These are phyloP conservation scores for Drosophila robusta DNA, from an alignment of 2,888 invertebrate species.

Conservation along the genomic window DNA sequence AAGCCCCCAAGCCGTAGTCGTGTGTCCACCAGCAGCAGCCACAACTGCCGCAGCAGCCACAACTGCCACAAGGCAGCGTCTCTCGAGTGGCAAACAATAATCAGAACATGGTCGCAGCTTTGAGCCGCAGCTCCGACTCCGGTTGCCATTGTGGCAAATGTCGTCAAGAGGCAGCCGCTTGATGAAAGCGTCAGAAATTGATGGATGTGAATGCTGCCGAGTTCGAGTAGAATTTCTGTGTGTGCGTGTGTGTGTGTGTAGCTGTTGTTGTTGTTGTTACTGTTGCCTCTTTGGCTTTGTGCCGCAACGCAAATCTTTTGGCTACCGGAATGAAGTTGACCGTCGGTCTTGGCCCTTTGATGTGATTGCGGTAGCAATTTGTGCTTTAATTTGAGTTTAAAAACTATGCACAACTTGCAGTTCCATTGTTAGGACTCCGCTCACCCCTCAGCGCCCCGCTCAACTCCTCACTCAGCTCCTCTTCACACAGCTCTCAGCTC, in stretches of 20 bases:
- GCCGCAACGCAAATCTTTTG: constrained; percentile 79
- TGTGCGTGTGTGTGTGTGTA: constrained; percentile 18
- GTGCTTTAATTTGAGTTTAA: constrained; percentile 81
- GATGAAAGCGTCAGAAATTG: constrained; percentile 84
- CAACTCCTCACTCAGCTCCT: neutral
- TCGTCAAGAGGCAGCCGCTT: constrained; percentile 62
- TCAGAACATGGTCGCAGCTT: constrained; percentile 64
- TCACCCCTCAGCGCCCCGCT: neutral
- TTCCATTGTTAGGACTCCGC: constrained; percentile 59
- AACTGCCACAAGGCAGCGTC: constrained; percentile 21
- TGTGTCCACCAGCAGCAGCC: constrained; percentile 15
- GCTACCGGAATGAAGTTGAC: constrained; percentile 60
- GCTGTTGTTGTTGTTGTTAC: constrained; percentile 12
- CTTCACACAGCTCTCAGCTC: constrained; percentile 14
- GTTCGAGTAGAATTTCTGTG: constrained; percentile 20
- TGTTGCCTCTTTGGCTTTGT: constrained; percentile 53
- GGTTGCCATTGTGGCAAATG: constrained; percentile 70
- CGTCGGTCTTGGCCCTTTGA: constrained; percentile 69
- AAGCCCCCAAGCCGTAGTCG: constrained; percentile 22
- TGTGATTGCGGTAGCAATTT: constrained; percentile 78
- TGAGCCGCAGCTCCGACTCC: neutral
- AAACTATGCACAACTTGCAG: constrained; percentile 72
- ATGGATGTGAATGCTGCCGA: constrained; percentile 79
- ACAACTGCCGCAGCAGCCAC: neutral
- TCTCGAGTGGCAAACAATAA: constrained; percentile 74